These are phyloP conservation scores for Lepilemur septentrionalis DNA, from an alignment of 2,797 vertebrate genomes.

Conservation along the genomic window DNA sequence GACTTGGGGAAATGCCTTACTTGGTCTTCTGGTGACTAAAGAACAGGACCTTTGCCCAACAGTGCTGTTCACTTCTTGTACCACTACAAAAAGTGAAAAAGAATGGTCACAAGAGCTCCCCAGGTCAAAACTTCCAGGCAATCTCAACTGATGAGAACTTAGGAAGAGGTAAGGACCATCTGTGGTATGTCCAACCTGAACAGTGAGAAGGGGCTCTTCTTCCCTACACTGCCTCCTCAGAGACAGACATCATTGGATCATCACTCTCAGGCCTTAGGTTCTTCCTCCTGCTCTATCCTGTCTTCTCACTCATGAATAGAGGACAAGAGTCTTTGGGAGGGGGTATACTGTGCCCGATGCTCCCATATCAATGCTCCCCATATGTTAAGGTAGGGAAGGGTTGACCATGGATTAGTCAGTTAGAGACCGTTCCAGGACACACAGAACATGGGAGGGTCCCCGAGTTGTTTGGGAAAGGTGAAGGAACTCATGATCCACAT, in stretches of 20 bases:
- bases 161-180: background rate
- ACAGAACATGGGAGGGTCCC: background rate
- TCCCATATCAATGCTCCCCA: background rate
- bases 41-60: background rate
- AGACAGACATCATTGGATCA: background rate
- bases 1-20: background rate
- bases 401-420: background rate
- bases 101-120: background rate
- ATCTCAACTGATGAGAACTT: background rate
- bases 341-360: background rate
- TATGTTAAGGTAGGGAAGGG: background rate
- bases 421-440: background rate
- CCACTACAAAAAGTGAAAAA: background rate
- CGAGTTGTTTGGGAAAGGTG: background rate
- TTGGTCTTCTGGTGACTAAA: background rate
- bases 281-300: background rate
- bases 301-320: background rate
- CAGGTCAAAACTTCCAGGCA: background rate
- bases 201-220: background rate
- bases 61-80: background rate
- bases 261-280: background rate
- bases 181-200: too few species aligned
- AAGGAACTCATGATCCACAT: background rate
- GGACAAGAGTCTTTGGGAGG: accelerated
- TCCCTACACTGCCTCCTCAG: background rate